Conservation (phyloP, 2,888 invertebrate genomes). For the Scaptomyza tumidula region DNA sequence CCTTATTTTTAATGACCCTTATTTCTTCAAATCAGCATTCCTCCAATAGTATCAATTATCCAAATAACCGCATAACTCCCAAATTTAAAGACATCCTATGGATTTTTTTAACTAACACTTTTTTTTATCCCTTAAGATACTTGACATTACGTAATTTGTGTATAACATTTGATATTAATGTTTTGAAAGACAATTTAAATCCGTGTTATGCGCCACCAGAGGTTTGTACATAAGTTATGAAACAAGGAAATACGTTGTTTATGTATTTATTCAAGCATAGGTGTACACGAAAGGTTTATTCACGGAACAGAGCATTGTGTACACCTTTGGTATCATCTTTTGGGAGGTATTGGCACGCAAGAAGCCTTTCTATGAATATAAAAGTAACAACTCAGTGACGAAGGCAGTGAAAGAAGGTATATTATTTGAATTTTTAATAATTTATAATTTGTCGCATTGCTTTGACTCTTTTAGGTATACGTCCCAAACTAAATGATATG, state of each 20-base stretch:
- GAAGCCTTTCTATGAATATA: conserved; percentile 1
- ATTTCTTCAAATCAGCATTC: too few relatives aligned
- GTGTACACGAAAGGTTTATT: background rate
- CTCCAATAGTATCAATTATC: too few relatives aligned
- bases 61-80: too few relatives aligned
- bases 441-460: background rate
- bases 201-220: background rate
- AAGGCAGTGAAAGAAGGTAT: background rate
- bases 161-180: too few relatives aligned
- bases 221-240: background rate
- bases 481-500: background rate
- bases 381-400: background rate
- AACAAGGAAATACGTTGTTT: background rate
- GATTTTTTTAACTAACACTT: background rate
- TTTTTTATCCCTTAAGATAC: too few relatives aligned
- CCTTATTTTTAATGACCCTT: too few relatives aligned
- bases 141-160: too few relatives aligned
- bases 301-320: background rate
- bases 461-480: background rate
- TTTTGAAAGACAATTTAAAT: too few relatives aligned
- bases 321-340: conserved; percentile 15
- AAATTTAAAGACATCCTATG: background rate
- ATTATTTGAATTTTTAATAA: too few relatives aligned
- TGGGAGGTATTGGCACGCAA: conserved; percentile 13
- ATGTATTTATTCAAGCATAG: background rate